A percentile compares a stretch with the other conserved stretches of the same genome.
Conservation (phyloP, 2,113 vertebrate genomes). For the Bos javanicus region DNA sequence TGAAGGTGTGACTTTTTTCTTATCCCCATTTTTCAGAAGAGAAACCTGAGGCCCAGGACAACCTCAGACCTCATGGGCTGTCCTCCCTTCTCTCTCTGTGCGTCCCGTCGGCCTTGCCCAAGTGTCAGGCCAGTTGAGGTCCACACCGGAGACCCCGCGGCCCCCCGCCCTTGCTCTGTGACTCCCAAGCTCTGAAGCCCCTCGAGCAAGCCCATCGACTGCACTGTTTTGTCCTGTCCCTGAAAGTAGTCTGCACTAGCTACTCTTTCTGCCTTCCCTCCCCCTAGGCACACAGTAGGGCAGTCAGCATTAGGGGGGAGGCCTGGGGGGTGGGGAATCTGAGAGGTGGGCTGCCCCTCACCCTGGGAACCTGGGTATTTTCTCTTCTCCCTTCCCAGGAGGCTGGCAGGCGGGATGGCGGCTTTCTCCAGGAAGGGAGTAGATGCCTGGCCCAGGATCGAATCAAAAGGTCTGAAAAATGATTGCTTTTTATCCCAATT, state of each 20-base stretch:
- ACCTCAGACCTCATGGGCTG: accelerated
- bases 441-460: not conserved
- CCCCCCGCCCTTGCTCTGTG: not conserved
- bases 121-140: accelerated
- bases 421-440: not conserved
- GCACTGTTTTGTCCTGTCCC: not conserved
- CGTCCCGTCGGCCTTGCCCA: accelerated
- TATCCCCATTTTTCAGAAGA: not conserved
- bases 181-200: not conserved
- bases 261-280: accelerated
- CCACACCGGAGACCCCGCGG: accelerated
- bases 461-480: slow-evolving; percentile 47
- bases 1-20: not conserved
- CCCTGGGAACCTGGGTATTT: not conserved
- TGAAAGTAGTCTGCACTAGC: accelerated
- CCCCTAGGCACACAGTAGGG: not conserved
- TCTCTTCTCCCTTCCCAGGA: not conserved
- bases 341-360: not conserved
- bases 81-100: accelerated
- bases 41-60: accelerated
- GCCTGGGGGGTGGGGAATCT: accelerated
- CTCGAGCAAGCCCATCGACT: accelerated
- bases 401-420: not conserved
- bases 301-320: not conserved
- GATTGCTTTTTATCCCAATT: no score